Percentiles rank a stretch among this genome's conserved stretches.
These are phyloP conservation scores for Leptinotarsa rubiginosa DNA, from an alignment of 2,888 invertebrate genomes.

Conservation along the genomic window DNA sequence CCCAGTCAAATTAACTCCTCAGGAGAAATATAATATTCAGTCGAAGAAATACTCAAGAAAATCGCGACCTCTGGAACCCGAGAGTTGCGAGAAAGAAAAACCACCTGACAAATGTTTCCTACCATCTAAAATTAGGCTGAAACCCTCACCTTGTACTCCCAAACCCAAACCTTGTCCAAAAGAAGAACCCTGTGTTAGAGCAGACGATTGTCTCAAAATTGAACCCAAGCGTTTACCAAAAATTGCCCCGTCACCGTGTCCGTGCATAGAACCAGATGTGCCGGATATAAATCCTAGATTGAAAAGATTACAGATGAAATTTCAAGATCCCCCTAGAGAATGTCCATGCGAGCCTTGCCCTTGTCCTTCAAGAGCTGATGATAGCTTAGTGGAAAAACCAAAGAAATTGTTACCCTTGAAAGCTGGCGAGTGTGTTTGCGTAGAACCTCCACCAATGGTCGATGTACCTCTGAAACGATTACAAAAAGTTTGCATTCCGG, in stretches of 20 bases:
- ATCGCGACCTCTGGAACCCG: constrained; percentile 22
- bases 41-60: constrained; percentile 14
- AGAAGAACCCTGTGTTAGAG: constrained; percentile 28
- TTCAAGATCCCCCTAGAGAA: constrained; percentile 47
- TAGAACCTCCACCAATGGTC: constrained; percentile 45
- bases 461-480: constrained; percentile 44
- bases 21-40: constrained; percentile 11
- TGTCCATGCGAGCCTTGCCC: constrained; percentile 34
- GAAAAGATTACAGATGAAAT: constrained; percentile 41
- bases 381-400: constrained; percentile 27
- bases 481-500: constrained; percentile 38
- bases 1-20: background rate
- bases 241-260: constrained; percentile 38
- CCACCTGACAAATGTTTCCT: constrained; percentile 32
- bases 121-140: constrained; percentile 34
- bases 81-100: constrained; percentile 14
- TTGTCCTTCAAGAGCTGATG: constrained; percentile 40
- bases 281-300: constrained; percentile 43
- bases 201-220: constrained; percentile 36
- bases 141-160: constrained; percentile 23
- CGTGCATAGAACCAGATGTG: constrained; percentile 45
- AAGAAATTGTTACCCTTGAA: constrained; percentile 38
- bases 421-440: constrained; percentile 44
- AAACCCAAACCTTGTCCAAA: constrained; percentile 27
- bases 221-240: constrained; percentile 45